Evolutionary conservation across 1,140 invertebrate genomes (phyloP).

Genomic region (Matsumurasca onukii): DNA sequence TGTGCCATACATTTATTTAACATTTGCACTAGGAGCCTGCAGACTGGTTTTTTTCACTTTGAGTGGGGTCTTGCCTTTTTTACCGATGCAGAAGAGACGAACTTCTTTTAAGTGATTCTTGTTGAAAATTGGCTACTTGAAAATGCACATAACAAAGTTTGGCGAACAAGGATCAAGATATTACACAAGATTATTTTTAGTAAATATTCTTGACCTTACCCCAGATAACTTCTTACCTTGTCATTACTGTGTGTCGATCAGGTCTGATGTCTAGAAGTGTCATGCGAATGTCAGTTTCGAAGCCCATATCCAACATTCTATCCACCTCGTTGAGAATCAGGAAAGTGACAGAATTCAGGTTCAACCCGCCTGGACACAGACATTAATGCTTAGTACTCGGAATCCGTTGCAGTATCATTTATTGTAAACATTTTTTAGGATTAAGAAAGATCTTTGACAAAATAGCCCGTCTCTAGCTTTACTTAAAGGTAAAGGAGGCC

Average conservation of each 20-base stretch:
- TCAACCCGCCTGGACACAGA: conserved; percentile 59
- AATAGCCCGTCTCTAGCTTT: no score
- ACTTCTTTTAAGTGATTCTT: conserved; percentile 30
- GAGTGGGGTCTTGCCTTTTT: no score
- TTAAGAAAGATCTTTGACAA: no score
- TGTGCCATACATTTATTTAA: no score
- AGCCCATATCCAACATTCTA: conserved; percentile 84
- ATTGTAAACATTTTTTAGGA: no score
- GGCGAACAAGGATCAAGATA: no score
- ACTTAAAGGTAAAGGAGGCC: no score
- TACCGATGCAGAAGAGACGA: no score
- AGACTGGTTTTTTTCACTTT: no score
- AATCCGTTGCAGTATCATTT: no score
- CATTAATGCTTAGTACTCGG: no score
- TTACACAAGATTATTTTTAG: conserved; percentile 49
- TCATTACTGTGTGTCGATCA: conserved; percentile 85
- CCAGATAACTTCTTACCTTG: conserved; percentile 48
- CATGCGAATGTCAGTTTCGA: conserved; percentile 85
- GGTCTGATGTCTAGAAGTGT: conserved; percentile 74
- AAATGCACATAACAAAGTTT: neutral
- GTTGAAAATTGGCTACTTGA: neutral
- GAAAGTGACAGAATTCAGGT: conserved; percentile 77
- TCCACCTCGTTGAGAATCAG: conserved; percentile 93
- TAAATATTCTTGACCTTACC: neutral
- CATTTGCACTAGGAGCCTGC: no score